Percentiles rank a stretch among this genome's conserved stretches.
Evolutionary conservation across 2,113 vertebrate genomes (phyloP).

Genomic region (Tonatia bakeri): DNA sequence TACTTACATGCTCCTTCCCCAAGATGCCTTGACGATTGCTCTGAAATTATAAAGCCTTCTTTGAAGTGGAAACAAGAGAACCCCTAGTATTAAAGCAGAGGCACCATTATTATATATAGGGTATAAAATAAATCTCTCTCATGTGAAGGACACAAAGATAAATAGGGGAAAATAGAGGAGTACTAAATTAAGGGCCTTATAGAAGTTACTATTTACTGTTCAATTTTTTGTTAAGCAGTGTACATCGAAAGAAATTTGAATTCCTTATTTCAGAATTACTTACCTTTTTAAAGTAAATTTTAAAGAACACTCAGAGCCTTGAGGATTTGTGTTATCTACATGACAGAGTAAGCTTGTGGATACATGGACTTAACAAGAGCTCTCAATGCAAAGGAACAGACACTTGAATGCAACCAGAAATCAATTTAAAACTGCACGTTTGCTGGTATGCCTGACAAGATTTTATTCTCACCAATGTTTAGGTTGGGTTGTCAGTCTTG

Average conservation of each 20-base stretch:
- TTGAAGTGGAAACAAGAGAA: neutral
- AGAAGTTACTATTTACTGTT: neutral
- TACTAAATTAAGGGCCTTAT: neutral
- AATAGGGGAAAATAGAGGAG: neutral
- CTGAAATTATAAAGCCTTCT: constrained; percentile 30
- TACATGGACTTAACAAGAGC: neutral
- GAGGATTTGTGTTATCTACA: neutral
- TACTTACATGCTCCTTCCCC: neutral
- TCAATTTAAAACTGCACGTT: neutral
- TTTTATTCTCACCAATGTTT: neutral
- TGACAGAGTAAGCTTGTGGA: neutral
- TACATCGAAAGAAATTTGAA: constrained; percentile 25
- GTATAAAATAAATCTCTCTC: constrained; percentile 20
- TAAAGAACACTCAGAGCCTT: neutral
- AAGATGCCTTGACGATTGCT: neutral
- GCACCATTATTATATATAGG: neutral
- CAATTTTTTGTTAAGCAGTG: constrained; percentile 33
- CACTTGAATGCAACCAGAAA: neutral
- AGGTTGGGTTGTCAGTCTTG: neutral
- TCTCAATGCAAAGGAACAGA: neutral
- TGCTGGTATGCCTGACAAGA: neutral
- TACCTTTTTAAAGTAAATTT: constrained; percentile 18
- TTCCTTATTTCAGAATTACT: constrained; percentile 19
- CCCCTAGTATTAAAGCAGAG: neutral
- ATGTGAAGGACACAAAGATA: neutral